These are phyloP conservation scores for Trematomus bernacchii DNA, from an alignment of 2,797 vertebrate species.

Conservation along the genomic window DNA sequence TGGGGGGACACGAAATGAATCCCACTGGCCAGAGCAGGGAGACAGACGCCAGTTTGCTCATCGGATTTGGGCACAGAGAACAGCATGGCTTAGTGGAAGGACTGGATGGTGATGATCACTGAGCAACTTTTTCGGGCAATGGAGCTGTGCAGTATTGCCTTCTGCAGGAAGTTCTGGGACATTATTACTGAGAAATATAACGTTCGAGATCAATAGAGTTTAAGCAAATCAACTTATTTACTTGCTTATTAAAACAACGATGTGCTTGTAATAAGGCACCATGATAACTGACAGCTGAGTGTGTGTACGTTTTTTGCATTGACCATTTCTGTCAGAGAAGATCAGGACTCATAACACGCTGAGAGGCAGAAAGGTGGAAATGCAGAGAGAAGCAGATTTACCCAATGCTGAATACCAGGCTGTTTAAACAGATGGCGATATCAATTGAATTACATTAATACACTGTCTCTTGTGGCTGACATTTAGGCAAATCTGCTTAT, in stretches of 20 bases:
- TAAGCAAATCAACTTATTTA: not conserved
- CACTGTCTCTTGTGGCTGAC: conserved; percentile 31
- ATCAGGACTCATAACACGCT: conserved; percentile 15
- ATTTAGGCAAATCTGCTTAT: conserved; percentile 49
- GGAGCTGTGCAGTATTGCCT: conserved; percentile 16
- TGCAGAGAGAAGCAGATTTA: conserved; percentile 11
- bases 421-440: conserved; percentile 27
- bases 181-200: not conserved
- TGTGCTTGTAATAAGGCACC: not conserved
- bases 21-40: conserved; percentile 63
- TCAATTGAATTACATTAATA: conserved; percentile 44
- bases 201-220: not conserved
- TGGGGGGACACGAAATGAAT: conserved; percentile 65
- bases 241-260: conserved; percentile 1
- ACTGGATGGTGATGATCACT: conserved; percentile 37
- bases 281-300: not conserved
- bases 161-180: not conserved
- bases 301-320: conserved; percentile 1
- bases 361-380: conserved; percentile 11
- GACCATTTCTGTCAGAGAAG: not conserved
- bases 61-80: conserved; percentile 64
- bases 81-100: conserved; percentile 31
- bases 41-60: conserved; percentile 68
- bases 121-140: conserved; percentile 19
- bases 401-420: conserved; percentile 22